These are phyloP conservation scores for Nasonovia ribisnigri DNA, from an alignment of 2,888 invertebrate genomes.

Conservation along the genomic window DNA sequence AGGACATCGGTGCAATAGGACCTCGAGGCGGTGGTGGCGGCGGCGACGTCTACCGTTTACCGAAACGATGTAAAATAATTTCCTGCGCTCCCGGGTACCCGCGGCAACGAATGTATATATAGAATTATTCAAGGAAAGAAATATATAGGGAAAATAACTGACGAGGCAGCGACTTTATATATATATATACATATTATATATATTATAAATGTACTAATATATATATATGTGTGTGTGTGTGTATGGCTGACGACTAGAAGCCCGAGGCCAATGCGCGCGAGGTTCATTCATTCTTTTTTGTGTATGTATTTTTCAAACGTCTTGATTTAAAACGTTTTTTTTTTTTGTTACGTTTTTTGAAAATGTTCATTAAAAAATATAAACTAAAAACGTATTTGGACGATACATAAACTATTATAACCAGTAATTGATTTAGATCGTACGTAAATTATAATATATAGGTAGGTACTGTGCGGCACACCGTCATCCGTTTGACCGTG, in stretches of 20 bases:
- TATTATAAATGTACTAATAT: background rate
- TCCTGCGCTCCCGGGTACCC: slow-evolving; percentile 53
- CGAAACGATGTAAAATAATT: slow-evolving; percentile 61
- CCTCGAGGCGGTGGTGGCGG: background rate
- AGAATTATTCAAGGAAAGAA: background rate
- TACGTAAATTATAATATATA: background rate
- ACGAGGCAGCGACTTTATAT: background rate
- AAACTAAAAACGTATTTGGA: background rate
- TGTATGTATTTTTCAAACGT: slow-evolving; percentile 16
- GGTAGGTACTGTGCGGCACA: background rate
- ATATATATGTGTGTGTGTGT: background rate
- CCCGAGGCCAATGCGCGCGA: background rate
- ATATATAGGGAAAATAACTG: background rate
- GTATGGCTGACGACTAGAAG: background rate
- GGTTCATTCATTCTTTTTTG: slow-evolving; percentile 50
- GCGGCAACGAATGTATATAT: slow-evolving; percentile 1
- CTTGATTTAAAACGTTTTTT: slow-evolving; percentile 47
- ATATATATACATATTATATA: background rate
- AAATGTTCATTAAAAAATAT: slow-evolving; percentile 11
- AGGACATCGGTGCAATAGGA: slow-evolving; percentile 14
- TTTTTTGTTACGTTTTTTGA: slow-evolving; percentile 6
- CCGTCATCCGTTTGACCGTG: slow-evolving; percentile 20
- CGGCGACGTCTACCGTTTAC: slow-evolving; percentile 58
- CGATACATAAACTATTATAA: background rate
- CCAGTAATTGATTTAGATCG: slow-evolving; percentile 37